Evolutionary conservation across 1,140 invertebrate genomes (phyloP), one percentile per base, ranked within the genome.

Genomic region (Parapsyche elsis): DNA sequence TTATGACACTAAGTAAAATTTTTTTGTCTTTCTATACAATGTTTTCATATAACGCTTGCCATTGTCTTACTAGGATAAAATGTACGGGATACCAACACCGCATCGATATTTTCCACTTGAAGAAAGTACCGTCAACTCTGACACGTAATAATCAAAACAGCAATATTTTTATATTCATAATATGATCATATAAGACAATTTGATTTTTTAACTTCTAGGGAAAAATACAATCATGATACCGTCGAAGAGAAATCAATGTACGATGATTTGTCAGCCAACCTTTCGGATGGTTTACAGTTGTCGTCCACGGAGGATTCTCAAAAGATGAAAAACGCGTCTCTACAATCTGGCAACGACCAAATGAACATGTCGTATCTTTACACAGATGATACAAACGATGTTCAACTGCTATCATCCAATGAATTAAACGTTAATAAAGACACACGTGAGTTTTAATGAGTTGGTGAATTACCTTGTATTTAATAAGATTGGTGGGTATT

Each of bases 351-450:
- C 0, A 61, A 61, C 9, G 57, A 61, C 9, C 14, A 9, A 21
- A 61, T 61, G 57, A 16, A 61, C 19, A 9, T 61, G 1, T 61
- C 57, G 5, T 61, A 61, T 61, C 16, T 61, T n/a, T 61, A 21
- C 9, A 61, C 57, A n/a, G 57, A 61, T 61, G 57, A 61, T 61
- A 19, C 57, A 61, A 61, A 19, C 57, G 57, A 21, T 9, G 21
- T 26, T 12, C 21, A 30, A 67, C 26, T 26, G 5, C 24, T 26
- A 24, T 0, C 64, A 26, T 21, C 5, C 19, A 23, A 67, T 23
- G 64, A 67, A 67, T 26, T 67, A 26, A 67, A 67, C 26, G 14
- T 67, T 7, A 67, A 67, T n/a, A 67, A 67, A 67, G 64, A 30
- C 26, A 26, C 57, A 19, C 19, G 57, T 61, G 1, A 61, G 57